A percentile compares a stretch with the other conserved stretches of the same genome.
phyloP scores from a whole-genome alignment of 2,888 invertebrate species.

The Acanthacorydalis orientalis region DNA sequence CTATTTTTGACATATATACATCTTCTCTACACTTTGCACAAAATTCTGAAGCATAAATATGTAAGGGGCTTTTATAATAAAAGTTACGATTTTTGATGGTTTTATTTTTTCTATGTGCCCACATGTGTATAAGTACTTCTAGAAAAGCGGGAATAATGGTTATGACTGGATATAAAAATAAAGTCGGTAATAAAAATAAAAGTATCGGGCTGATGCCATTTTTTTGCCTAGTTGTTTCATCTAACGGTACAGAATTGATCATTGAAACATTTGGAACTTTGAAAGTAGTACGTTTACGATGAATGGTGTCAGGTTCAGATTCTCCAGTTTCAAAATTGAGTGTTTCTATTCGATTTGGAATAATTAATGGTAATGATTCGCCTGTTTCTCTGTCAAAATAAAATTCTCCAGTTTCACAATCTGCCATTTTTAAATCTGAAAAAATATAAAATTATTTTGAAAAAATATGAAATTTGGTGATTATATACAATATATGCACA shows the following conservation, averaged over 20 bases:
- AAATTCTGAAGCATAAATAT: conserved; percentile 47
- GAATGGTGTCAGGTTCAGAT: conserved; percentile 18
- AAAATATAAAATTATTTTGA: no score
- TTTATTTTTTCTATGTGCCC: conserved; percentile 51
- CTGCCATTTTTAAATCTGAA: conserved; percentile 5
- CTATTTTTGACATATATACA: conserved; percentile 40
- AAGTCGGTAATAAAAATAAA: conserved; percentile 39
- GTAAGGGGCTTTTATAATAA: conserved; percentile 53
- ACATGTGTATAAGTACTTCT: conserved; percentile 46
- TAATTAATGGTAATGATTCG: conserved; percentile 25
- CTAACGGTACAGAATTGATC: conserved; percentile 4
- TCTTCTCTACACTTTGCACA: conserved; percentile 50
- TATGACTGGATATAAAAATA: conserved; percentile 37
- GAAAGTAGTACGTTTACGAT: conserved; percentile 25
- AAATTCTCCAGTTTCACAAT: conserved; percentile 15
- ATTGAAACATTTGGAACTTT: conserved; percentile 15
- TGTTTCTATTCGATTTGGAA: neutral
- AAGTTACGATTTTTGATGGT: conserved; percentile 34
- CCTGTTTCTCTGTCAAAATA: conserved; percentile 34
- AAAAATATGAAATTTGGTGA: no score
- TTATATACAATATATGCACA: no score
- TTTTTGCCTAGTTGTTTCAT: conserved; percentile 7
- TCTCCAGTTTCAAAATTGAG: conserved; percentile 37
- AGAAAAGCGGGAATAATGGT: conserved; percentile 32
- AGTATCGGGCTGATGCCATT: conserved; percentile 16